Evolutionary conservation across 2,797 vertebrate species (phyloP).

Genomic region (Dermochelys coriacea): DNA sequence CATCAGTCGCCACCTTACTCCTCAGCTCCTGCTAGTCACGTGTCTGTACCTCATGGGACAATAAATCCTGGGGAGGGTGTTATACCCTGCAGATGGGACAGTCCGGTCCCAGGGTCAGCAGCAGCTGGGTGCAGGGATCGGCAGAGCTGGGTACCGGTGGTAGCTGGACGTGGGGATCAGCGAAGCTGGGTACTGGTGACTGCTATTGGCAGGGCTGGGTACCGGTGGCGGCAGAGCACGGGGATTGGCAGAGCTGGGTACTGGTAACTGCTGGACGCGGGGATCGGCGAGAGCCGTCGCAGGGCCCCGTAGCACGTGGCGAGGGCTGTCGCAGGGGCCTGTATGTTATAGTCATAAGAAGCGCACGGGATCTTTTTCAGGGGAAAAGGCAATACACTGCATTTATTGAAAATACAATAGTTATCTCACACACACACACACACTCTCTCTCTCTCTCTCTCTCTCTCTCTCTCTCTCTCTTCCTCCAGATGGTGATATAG

Average conservation of each 20-base stretch:
- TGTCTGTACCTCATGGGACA: slow-evolving; percentile 22
- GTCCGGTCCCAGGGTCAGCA: not conserved
- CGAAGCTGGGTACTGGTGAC: not conserved
- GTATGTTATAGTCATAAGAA: no score
- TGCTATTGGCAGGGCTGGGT: not conserved
- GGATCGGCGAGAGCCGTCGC: no score
- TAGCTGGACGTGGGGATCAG: not conserved
- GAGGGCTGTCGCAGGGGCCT: no score
- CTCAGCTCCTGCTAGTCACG: not conserved
- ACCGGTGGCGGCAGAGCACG: not conserved
- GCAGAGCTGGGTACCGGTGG: not conserved
- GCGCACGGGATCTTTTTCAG: no score
- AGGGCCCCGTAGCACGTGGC: no score
- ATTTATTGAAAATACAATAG: no score
- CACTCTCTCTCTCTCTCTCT: no score
- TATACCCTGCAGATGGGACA: not conserved
- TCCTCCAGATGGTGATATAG: no score
- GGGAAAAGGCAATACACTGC: no score
- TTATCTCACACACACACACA: no score
- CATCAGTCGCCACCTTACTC: slow-evolving; percentile 49
- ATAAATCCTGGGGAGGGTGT: not conserved
- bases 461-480: no score
- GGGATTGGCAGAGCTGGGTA: no score
- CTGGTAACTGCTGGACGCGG: rapidly evolving
- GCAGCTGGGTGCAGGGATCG: not conserved